phyloP scores from a whole-genome alignment of 2,888 invertebrate species.

The Monochamus alternatus region DNA sequence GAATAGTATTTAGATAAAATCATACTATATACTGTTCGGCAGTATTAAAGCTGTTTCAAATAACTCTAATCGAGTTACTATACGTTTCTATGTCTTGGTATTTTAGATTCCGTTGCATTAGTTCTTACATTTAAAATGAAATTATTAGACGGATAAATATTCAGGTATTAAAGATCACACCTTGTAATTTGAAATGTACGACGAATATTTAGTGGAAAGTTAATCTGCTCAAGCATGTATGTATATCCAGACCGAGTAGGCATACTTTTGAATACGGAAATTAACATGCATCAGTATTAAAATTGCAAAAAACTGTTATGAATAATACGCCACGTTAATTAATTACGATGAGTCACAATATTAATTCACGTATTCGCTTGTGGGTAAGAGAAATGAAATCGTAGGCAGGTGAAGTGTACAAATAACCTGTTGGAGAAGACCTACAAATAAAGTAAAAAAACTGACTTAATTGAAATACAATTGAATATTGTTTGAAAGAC shows the following conservation, averaged over 20 bases:
- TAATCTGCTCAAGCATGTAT: conserved; percentile 3
- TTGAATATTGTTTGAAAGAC: conserved; percentile 37
- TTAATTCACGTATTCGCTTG: conserved; percentile 41
- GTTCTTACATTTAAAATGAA: too few species aligned
- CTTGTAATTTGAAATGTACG: too few species aligned
- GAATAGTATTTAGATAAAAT: too few species aligned
- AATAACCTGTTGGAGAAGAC: conserved; percentile 36
- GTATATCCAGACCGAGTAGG: neutral
- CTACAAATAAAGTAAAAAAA: conserved; percentile 33
- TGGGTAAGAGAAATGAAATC: conserved; percentile 41
- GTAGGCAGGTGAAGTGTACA: conserved; percentile 43
- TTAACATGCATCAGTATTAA: conserved; percentile 24
- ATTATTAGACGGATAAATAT: too few species aligned
- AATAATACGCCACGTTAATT: conserved; percentile 40
- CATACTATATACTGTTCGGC: too few species aligned
- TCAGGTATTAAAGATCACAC: too few species aligned
- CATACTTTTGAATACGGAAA: conserved; percentile 13
- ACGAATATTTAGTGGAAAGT: neutral
- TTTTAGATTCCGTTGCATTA: too few species aligned
- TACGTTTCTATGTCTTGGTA: too few species aligned
- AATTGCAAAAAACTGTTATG: conserved; percentile 37
- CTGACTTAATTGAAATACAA: conserved; percentile 34
- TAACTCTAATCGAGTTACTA: too few species aligned
- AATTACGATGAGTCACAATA: conserved; percentile 44
- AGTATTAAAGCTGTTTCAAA: too few species aligned